These are phyloP conservation scores for Mantis religiosa DNA, from an alignment of 2,888 invertebrate genomes.

Conservation along the genomic window DNA sequence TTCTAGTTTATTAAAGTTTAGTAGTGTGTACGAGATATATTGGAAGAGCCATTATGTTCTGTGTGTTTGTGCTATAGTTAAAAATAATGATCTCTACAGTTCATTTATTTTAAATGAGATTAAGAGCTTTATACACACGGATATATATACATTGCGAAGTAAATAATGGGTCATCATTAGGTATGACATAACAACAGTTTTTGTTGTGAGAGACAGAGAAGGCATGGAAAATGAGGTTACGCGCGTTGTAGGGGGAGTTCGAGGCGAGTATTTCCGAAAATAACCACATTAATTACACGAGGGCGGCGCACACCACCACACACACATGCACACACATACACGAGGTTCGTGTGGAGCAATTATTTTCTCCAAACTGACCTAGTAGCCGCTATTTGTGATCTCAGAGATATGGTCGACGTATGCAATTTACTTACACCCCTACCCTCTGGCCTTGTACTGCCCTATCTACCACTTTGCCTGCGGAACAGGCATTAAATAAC, in stretches of 20 bases:
- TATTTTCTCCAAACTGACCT: background rate
- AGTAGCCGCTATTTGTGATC: background rate
- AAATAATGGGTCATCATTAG: conserved; percentile 8
- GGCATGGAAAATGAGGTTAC: background rate
- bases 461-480: background rate
- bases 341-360: background rate
- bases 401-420: background rate
- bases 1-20: background rate
- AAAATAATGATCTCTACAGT: background rate
- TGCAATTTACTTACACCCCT: background rate
- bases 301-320: background rate
- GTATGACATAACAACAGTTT: conserved; percentile 8
- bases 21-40: background rate
- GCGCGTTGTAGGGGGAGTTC: background rate
- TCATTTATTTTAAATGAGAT: conserved; percentile 13
- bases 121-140: background rate
- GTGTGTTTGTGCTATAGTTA: background rate
- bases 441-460: background rate
- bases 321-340: background rate
- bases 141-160: background rate
- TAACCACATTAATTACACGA: conserved; percentile 14
- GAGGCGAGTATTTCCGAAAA: conserved; percentile 7
- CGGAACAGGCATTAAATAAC: background rate
- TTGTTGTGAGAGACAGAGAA: background rate
- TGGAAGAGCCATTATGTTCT: background rate